Evolutionary conservation across 1,140 invertebrate species (phyloP), one percentile per base, ranked within the genome.

Genomic region (Galendromus occidentalis): DNA sequence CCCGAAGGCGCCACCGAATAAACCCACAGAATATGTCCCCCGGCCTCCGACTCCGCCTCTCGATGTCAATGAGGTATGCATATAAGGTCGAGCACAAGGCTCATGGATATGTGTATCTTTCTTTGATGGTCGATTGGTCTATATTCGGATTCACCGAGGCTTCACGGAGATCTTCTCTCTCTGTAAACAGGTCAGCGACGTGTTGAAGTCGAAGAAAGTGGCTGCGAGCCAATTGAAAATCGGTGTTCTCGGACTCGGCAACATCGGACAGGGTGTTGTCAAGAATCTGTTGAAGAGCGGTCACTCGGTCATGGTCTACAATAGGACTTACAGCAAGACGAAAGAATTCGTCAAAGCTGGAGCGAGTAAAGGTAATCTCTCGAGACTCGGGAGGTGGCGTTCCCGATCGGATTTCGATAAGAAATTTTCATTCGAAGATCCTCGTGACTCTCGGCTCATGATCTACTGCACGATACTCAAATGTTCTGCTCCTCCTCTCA

Each of bases 201-300:
- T 85, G 0, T 75, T 90, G 4, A 85, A 86, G 72, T 84, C 86
- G 66, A 91, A 90, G 74, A 86, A 90, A 68, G 91, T 95, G 67
- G 82, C 83, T 65, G 85, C 91, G 1, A 91, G 89, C 12, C 81
- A 81, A 65, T 82, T 89, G 73, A 90, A 85, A 71, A 93, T 96
- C 74, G 93, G 93, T 14, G 96, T 96, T 75, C 82, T 97, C 41
- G 93, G 93, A 0, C 80, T 96, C 7, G 91, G 92, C 44, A 91
- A 90, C 70, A 96, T 97, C 86, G 92, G 92, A n/a, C 85, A 86
- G 45, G 88, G 89, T 20, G 91, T 96, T 72, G 90, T 96, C 0
- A 92, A 91, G 79, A 94, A 95, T 75, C 79, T 97, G 20, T 82
- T 96, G 68, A 88, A 89, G 73, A 91, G 90, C 55, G 91, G 91